These are phyloP conservation scores for Eudyptes chrysolophus DNA, from an alignment of 2,113 vertebrate species.

Conservation along the genomic window DNA sequence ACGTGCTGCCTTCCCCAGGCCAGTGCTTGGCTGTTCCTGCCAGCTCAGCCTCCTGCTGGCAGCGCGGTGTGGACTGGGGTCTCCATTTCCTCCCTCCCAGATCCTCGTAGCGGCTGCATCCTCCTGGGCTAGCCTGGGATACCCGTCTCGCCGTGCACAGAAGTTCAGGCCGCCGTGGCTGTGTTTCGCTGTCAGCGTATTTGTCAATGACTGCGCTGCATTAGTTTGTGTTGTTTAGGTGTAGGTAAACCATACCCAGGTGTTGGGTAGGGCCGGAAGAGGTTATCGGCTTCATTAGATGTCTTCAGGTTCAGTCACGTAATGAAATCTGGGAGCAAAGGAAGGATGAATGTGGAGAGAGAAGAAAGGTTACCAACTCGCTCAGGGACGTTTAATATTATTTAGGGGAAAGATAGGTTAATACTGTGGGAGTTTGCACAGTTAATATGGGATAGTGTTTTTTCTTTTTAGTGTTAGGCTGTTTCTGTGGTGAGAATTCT, in stretches of 20 bases:
- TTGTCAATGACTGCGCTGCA: not conserved
- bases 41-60: not conserved
- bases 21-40: not conserved
- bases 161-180: not conserved
- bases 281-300: fast-evolving
- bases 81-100: constrained; percentile 25
- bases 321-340: not conserved
- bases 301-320: not conserved
- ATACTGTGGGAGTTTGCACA: not conserved
- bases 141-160: not conserved
- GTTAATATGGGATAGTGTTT: not conserved
- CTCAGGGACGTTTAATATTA: not conserved
- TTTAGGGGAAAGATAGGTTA: not conserved
- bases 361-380: not conserved
- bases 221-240: not conserved
- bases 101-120: not conserved
- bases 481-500: not conserved
- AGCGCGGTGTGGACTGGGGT: not conserved
- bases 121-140: not conserved
- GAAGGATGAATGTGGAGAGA: not conserved
- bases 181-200: not conserved
- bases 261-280: not conserved
- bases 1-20: not conserved
- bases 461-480: not conserved
- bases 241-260: not conserved